Evolutionary conservation across 2,797 vertebrate genomes (phyloP).

Genomic region (Micropoecilia bifurca): DNA sequence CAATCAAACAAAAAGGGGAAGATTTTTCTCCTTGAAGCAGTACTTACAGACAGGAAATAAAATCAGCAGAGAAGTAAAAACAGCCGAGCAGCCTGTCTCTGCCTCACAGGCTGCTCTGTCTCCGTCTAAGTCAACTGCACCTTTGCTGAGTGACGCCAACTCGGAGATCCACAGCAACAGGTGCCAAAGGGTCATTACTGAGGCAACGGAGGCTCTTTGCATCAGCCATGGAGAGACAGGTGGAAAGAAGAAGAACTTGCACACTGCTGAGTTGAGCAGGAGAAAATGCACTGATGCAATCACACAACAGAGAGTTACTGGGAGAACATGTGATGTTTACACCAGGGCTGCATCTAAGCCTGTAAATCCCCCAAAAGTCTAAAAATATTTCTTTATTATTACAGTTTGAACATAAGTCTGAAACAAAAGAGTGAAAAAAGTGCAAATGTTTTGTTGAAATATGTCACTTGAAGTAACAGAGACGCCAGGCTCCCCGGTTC

Average conservation of each 20-base stretch:
- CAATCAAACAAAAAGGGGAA: neutral
- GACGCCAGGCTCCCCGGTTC: neutral
- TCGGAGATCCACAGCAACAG: slow-evolving; percentile 50
- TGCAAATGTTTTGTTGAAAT: neutral
- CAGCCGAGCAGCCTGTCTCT: slow-evolving; percentile 1
- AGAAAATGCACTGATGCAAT: neutral
- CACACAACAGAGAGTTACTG: neutral
- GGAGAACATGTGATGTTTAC: neutral
- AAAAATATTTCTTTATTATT: neutral
- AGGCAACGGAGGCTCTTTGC: slow-evolving; percentile 42
- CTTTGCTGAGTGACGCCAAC: slow-evolving; percentile 17
- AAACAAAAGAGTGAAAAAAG: too few relatives aligned
- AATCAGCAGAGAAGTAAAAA: slow-evolving; percentile 4
- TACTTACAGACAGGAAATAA: neutral
- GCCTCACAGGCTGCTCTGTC: slow-evolving; percentile 31
- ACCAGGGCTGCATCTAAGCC: neutral
- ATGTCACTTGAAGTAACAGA: neutral
- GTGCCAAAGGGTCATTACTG: slow-evolving; percentile 52
- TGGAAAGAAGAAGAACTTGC: neutral
- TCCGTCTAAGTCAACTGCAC: slow-evolving; percentile 19
- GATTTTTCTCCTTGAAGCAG: slow-evolving; percentile 1
- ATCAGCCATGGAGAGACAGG: slow-evolving; percentile 31
- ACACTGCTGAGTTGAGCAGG: slow-evolving; percentile 9
- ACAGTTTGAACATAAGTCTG: neutral
- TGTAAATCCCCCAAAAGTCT: neutral